Base-by-base conservation (phyloP, 2,888 invertebrate genomes). In the Anorthoa munda region DNA sequence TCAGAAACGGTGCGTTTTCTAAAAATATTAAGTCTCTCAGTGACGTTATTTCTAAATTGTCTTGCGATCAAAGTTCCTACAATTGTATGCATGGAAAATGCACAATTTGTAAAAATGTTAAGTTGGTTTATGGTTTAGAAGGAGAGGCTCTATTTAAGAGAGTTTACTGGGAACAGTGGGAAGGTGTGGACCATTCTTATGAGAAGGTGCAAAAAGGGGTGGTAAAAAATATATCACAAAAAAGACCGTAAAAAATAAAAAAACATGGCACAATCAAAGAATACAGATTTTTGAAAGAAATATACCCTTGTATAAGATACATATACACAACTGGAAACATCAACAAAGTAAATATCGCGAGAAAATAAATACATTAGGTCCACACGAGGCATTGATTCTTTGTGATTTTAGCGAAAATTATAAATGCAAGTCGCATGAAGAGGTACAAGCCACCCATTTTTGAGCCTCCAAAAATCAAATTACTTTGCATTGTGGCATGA, bases 391-490 rank as follows among this genome's bases (percentile, higher is more conserved):
- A 21, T 60, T 61, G 0, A 61, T 68, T 61, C 50, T 68, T 51
- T 68, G 61, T 5, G 63, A 69, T 51, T 69, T 69, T 46, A 69
- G 63, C 23, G 69, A 69, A 63, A 69, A 69, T 53, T 63, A 69
- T 17, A 63, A 69, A 53, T 55, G 69, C 0, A 63, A 69, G 53
- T 69, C 1, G n/a, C 51, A 61, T 69, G 0, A 69, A n/a, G 69
- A 69, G 0, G 61, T 63, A 4, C 69, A 69, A 53, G 61, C 69
- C 23, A 69, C 69, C 0, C 61, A 69, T 61, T 69, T 69, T 45
- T 60, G 68, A 48, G 68, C 60, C 1, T 23, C 51, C 0, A 69
- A 69, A 69, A 53, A 61, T 53, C 69, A 69, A 17, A 63, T 53
- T 0, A 63, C 61, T 0, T 69, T 61, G 0, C 61, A 63, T 45